Evolutionary conservation across 2,888 invertebrate species (phyloP), one percentile per base, ranked within the genome.

Genomic region (Elysia crispata): DNA sequence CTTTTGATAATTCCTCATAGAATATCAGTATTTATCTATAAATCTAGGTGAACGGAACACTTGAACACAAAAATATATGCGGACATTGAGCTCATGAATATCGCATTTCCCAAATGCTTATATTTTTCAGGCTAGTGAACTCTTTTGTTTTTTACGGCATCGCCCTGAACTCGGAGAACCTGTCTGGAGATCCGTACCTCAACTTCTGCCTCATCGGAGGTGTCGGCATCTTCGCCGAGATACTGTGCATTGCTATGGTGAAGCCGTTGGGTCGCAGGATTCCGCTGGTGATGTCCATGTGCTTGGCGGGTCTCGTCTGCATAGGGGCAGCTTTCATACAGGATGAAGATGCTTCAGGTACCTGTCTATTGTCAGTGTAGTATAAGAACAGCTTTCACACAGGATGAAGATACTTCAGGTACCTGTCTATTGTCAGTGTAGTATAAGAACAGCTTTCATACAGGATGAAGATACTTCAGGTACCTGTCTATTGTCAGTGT

Each of bases 251-350:
- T 1, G 62, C 86, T 11, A 62, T 86, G 28, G 57, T 88, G n/a
- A 86, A 88, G 77, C 77, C 80, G 69, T 54, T 84, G 8, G 88
- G 88, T 3, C 78, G 88, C 20, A 80, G 83, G 41, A 57, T 75
- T 6, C 81, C 86, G 1, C 81, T 85, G 25, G 80, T 85, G n/a
- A 76, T 73, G 1, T 83, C 85, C 60, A 86, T 87, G 86, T 75
- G 83, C 6, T n/a, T 86, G 0, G 87, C 86, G 0, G 88, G 87
- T 0, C 41, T 85, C 28, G 84, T 86, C 0, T 87, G 86, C 72
- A 94, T 97, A 67, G 20, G 79, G 15, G 72, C 82, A 1, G 76
- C 75, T 8, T 64, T 72, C 28, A 76, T 77, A 81, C 82, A 70
- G 80, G 80, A 70, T n/a, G 0, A 28, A 74, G 41, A 60, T 6